Base-by-base conservation (phyloP, 1,140 invertebrate species). In the Popillia japonica region DNA sequence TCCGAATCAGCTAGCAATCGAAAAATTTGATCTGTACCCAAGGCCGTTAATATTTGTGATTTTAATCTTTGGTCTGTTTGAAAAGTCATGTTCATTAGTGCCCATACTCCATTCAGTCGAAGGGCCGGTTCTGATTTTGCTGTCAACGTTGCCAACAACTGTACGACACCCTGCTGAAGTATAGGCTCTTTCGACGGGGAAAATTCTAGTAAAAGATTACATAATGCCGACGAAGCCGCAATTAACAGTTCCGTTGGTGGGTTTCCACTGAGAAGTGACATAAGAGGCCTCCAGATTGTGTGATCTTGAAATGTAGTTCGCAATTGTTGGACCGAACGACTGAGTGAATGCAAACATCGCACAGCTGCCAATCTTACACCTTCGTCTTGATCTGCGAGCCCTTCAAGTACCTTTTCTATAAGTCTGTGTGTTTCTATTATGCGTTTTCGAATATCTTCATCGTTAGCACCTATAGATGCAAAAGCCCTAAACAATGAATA, bases 271-370 rank as follows among this genome's bases (percentile, higher is more conserved):
- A 97, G 87, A 73, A 98, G 87, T 83, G 92, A 91, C 94, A 98
- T 95, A 7, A 98, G 87, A 3, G 96, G 96, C 85, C 93, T 91
- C 96, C 96, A 98, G 6, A 98, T 95, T 40, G 92, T 92, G 85
- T 97, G 95, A 88, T 98, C 96, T 88, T 97, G 95, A 91, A 98
- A 97, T 22, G 95, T 97, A 0, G 96, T 98, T 78, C 96, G 86
- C 20, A 98, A 88, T 83, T 97, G 96, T 83, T 98, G 96, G 11
- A 98, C 96, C 64, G 96, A 98, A 84, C 97, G 89, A 42, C 96
- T 97, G 2, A 98, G 87, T 34, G 96, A 97, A 86, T 97, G 96
- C 6, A 98, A 89, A 90, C 96, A 98, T 81, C 95, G 88, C 3
- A 97, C 94, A 23, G 96, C 95, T n/a, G 96, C 94, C 78, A 96